Conservation (phyloP, 2,888 invertebrate species). For the Spilosoma lubricipeda region DNA sequence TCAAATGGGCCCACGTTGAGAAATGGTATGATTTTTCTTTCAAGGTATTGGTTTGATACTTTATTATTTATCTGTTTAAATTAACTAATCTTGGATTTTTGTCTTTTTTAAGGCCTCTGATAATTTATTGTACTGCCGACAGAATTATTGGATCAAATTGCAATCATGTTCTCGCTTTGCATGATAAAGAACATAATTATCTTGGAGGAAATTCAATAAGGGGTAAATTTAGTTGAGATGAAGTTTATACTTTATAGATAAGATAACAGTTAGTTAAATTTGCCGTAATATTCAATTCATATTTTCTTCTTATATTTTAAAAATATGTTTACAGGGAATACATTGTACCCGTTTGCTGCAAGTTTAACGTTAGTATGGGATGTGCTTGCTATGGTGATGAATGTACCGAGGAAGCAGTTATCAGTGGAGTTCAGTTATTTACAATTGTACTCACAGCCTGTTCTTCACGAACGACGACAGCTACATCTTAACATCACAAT, state of each 20-base stretch:
- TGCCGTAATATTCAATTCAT: no score
- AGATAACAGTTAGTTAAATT: no score
- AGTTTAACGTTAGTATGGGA: conserved; percentile 90
- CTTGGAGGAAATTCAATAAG: conserved; percentile 91
- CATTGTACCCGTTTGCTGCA: conserved; percentile 91
- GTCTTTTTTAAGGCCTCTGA: conserved; percentile 35
- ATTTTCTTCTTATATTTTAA: background rate
- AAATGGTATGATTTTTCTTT: conserved; percentile 83
- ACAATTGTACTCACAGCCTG: conserved; percentile 87
- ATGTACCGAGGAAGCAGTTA: conserved; percentile 85
- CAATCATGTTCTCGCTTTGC: conserved; percentile 24
- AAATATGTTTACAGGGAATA: conserved; percentile 63
- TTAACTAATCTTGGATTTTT: background rate
- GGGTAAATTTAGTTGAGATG: conserved; percentile 87
- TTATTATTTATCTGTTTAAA: background rate
- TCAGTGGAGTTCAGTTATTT: conserved; percentile 89
- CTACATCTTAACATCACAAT: conserved; percentile 84
- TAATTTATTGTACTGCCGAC: conserved; percentile 6
- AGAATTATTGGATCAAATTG: conserved; percentile 23
- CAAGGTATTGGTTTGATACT: background rate
- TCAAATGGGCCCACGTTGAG: conserved; percentile 93
- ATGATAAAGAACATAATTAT: conserved; percentile 87
- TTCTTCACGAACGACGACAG: conserved; percentile 78
- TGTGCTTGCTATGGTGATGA: conserved; percentile 86
- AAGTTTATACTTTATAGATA: no score